Percentiles rank a stretch among this genome's conserved stretches.
Evolutionary conservation across 2,888 invertebrate species (phyloP).

Genomic region (Nebria brevicollis): DNA sequence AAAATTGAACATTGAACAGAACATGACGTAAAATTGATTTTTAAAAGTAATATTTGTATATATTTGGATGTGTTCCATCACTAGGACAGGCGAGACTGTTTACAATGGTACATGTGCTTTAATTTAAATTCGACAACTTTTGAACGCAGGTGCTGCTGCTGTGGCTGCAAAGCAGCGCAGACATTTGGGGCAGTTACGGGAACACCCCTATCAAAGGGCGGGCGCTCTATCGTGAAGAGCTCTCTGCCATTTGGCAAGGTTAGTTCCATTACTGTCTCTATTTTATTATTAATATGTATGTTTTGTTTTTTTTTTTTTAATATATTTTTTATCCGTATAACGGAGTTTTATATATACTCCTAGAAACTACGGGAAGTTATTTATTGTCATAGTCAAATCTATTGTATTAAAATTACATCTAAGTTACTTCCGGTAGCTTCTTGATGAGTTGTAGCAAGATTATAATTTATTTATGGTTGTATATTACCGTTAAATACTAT

Average conservation of each 20-base stretch:
- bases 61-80: constrained; percentile 52
- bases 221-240: constrained; percentile 77
- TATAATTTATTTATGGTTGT: constrained; percentile 44
- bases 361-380: not conserved
- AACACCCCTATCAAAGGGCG: constrained; percentile 98
- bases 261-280: constrained; percentile 55
- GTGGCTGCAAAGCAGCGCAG: constrained; percentile 83
- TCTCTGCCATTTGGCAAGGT: constrained; percentile 60
- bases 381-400: not conserved
- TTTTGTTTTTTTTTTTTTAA: constrained; percentile 28
- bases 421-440: constrained; percentile 1
- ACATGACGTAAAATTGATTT: no score
- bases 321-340: constrained; percentile 16
- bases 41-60: constrained; percentile 50
- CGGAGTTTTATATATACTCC: constrained; percentile 11
- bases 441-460: constrained; percentile 24
- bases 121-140: constrained; percentile 60
- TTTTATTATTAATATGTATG: constrained; percentile 23
- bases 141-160: constrained; percentile 83
- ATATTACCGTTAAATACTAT: constrained; percentile 37
- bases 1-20: no score
- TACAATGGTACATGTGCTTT: constrained; percentile 51
- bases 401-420: not conserved
- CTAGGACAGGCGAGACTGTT: constrained; percentile 14
- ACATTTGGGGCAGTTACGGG: constrained; percentile 88